A percentile compares a stretch with the other conserved stretches of the same genome.
Conservation (phyloP, 2,797 vertebrate genomes). For the Carapus acus region DNA sequence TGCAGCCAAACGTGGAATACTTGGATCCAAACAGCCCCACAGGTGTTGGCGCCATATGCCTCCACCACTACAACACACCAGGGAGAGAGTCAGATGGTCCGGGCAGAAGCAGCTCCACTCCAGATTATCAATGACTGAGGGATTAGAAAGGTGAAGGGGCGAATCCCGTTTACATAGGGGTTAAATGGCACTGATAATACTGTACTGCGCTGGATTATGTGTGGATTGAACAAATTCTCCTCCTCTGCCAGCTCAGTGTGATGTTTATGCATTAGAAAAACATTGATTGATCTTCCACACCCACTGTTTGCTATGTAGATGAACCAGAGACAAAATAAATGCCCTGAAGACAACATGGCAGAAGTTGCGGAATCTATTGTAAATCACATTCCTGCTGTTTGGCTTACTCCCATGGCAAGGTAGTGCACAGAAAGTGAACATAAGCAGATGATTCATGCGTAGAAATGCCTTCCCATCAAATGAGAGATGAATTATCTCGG, state of each 20-base stretch:
- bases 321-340: neutral
- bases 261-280: neutral
- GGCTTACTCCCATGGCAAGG: no score
- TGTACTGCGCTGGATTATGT: no score
- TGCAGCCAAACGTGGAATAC: constrained; percentile 46
- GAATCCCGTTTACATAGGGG: constrained; percentile 18
- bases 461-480: no score
- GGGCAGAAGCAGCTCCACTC: constrained; percentile 11
- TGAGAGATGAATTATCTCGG: no score
- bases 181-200: constrained; percentile 1
- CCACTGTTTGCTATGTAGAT: neutral
- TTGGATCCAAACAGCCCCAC: constrained; percentile 48
- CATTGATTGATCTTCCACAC: neutral
- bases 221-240: constrained; percentile 11
- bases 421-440: no score
- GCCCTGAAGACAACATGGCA: no score
- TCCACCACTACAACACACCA: constrained; percentile 29
- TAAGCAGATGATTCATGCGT: no score
- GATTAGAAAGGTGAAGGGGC: constrained; percentile 42
- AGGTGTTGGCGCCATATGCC: constrained; percentile 73
- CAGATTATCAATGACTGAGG: constrained; percentile 52
- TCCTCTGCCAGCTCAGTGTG: no score
- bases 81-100: constrained; percentile 44
- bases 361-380: no score
- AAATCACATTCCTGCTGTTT: no score